Evolutionary conservation across 2,113 vertebrate species (phyloP), one percentile per base, ranked within the genome.

Genomic region (Nymphicus hollandicus): DNA sequence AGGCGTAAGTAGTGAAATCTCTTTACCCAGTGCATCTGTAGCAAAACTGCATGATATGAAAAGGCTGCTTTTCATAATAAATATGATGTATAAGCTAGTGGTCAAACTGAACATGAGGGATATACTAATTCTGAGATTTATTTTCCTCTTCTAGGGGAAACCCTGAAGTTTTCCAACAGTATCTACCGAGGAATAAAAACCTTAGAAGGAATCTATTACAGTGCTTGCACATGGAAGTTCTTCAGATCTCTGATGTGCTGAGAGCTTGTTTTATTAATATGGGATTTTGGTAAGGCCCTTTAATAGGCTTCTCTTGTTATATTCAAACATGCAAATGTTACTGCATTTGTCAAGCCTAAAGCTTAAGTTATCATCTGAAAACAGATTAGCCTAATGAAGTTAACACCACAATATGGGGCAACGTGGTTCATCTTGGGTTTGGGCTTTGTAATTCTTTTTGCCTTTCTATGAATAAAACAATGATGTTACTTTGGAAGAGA

Each of bases 211-310:
- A 64, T 61, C 70, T 84, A 4, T 65, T 49, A 53, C 46, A 29
- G 5, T 16, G 5, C 61, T 85, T 92, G 72, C 47, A 68, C 8
- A 19, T 43, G 63, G 89, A 82, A 80, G 53, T 8, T 89, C 41
- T 81, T 76, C 61, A 61, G 31, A 65, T 76, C 37, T 86, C 81
- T 87, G 70, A 83, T 74, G 47, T 23, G 49, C 31, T 39, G 76
- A 81, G 92, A 94, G 7, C 47, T 88, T 92, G 47, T 81, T 93
- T 96, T 92, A 93, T 95, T 94, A 64, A 91, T 58, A 58, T 58
- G 53, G 80, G 87, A 87, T 93, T 91, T 84, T 79, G n/a, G 92
- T 81, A 76, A 94, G 80, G 37, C 53, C 68, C 74, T 85, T 91
- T 86, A 89, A 84, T 76, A 52, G 53, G 37, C n/a, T 64, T 8